Evolutionary conservation across 2,888 invertebrate species (phyloP).

Genomic region (Rhingia rostrata): DNA sequence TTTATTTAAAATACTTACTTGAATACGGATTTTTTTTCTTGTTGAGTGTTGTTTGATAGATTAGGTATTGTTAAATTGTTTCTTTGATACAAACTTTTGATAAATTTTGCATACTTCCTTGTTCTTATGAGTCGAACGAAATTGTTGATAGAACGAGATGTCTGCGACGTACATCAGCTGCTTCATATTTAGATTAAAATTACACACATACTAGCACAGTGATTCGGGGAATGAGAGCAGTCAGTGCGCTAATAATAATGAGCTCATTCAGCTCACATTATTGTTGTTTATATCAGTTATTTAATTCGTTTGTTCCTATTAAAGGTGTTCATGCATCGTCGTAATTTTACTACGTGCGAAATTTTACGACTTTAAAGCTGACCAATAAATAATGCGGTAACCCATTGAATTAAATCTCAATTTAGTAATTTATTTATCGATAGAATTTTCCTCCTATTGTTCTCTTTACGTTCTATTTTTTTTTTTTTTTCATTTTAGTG

Average conservation of each 20-base stretch:
- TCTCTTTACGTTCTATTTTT: no score
- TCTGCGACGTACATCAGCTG: conserved; percentile 37
- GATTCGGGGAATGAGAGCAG: not conserved
- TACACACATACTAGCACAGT: not conserved
- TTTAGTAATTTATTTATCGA: no score
- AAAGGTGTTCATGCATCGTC: no score
- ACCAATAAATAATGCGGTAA: no score
- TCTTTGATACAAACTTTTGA: conserved; percentile 19
- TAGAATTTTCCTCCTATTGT: no score
- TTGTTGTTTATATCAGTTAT: no score
- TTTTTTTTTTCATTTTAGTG: no score
- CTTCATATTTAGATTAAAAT: conserved; percentile 1
- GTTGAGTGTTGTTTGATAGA: not conserved
- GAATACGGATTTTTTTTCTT: conserved; percentile 34
- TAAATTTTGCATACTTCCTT: conserved; percentile 14
- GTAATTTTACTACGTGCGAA: no score
- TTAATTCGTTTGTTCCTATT: no score
- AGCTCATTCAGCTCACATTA: no score
- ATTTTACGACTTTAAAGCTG: no score
- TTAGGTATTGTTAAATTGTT: not conserved
- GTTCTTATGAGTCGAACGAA: conserved; percentile 5
- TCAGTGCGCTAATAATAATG: not conserved
- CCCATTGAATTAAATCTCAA: no score
- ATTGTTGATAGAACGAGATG: conserved; percentile 12
- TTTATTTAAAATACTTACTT: conserved; percentile 43